Evolutionary conservation across 2,888 invertebrate genomes (phyloP).

Genomic region (Mycalesis mineus): DNA sequence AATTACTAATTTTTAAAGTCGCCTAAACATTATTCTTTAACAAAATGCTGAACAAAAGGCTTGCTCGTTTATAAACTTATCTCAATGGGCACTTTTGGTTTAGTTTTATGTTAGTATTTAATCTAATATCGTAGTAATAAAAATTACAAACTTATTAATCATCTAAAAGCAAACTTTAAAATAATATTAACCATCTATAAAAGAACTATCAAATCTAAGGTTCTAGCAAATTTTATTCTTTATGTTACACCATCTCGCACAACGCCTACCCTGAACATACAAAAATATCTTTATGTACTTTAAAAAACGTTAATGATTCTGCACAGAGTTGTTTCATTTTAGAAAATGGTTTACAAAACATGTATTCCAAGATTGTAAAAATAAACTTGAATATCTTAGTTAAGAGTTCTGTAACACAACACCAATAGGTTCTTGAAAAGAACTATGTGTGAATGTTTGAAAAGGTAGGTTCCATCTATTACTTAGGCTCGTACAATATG

Average conservation of each 20-base stretch:
- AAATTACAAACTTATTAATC: constrained; percentile 73
- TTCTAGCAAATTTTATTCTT: constrained; percentile 64
- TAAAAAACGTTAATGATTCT: constrained; percentile 53
- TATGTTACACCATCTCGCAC: constrained; percentile 63
- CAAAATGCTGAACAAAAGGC: constrained; percentile 72
- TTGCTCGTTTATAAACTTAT: constrained; percentile 74
- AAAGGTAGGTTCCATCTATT: neutral
- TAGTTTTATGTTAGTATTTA: constrained; percentile 76
- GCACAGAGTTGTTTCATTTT: constrained; percentile 44
- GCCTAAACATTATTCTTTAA: constrained; percentile 73
- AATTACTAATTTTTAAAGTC: constrained; percentile 67
- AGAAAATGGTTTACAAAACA: constrained; percentile 3
- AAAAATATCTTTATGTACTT: constrained; percentile 77
- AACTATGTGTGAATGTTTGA: too few species aligned
- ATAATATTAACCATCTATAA: constrained; percentile 73
- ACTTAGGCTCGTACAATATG: neutral
- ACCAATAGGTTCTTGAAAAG: too few species aligned
- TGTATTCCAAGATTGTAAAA: constrained; percentile 5
- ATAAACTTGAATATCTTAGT: too few species aligned
- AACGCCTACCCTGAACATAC: constrained; percentile 70
- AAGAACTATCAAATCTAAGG: constrained; percentile 74
- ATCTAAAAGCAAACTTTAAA: constrained; percentile 74
- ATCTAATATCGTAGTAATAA: constrained; percentile 72
- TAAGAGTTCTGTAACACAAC: too few species aligned
- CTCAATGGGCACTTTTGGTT: constrained; percentile 80